phyloP scores from a whole-genome alignment of 1,140 invertebrate genomes.

The Myzus persicae region DNA sequence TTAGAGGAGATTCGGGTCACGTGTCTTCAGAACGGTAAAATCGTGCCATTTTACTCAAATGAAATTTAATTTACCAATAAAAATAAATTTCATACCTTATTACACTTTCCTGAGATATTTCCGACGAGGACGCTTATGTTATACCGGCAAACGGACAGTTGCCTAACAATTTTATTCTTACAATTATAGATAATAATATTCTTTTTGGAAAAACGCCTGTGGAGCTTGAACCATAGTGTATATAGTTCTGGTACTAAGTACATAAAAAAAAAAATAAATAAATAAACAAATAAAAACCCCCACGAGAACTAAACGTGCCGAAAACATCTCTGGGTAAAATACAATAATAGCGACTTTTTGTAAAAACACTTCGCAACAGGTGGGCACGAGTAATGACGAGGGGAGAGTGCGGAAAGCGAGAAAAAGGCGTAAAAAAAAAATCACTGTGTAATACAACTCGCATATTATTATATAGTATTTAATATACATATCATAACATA shows the following conservation, averaged over 20 bases:
- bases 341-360: neutral
- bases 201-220: neutral
- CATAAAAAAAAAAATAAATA: neutral
- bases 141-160: neutral
- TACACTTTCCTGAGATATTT: neutral
- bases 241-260: neutral
- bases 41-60: neutral
- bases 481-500: neutral
- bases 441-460: neutral
- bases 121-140: neutral
- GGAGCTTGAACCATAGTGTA: neutral
- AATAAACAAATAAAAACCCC: neutral
- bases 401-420: neutral
- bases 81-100: too few relatives aligned
- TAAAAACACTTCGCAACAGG: slow-evolving; percentile 5
- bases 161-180: neutral
- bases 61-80: too few relatives aligned
- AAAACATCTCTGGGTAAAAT: neutral
- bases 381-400: neutral
- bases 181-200: neutral
- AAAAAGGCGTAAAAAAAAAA: neutral
- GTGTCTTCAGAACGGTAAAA: neutral
- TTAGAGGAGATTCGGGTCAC: neutral
- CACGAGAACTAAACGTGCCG: neutral
- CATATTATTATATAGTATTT: neutral